Percentiles rank a stretch among this genome's conserved stretches.
phyloP scores from a whole-genome alignment of 53 echinoderm and acorn worm genomes.

The Paracentrotus lividus region DNA sequence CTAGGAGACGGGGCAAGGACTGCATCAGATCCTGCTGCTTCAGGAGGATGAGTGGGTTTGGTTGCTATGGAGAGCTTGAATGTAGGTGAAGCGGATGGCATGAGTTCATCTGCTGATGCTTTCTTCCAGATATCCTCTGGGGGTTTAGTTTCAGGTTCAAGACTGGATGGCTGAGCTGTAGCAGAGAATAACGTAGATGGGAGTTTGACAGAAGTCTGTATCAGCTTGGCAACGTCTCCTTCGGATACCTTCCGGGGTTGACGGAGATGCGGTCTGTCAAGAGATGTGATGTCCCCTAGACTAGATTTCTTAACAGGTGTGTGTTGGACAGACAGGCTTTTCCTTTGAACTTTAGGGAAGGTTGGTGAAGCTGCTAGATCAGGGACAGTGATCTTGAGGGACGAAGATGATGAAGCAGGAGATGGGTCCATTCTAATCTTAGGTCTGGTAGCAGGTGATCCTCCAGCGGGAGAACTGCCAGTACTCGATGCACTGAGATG shows the following conservation, averaged over 20 bases:
- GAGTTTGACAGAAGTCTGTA: constrained; percentile 25
- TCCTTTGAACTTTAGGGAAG: constrained; percentile 26
- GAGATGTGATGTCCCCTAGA: constrained; percentile 59
- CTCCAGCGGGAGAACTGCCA: constrained; percentile 50
- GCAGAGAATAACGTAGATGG: not conserved
- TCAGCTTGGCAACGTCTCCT: constrained; percentile 67
- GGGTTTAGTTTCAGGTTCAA: constrained; percentile 19
- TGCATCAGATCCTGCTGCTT: constrained; percentile 14
- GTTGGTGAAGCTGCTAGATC: constrained; percentile 50
- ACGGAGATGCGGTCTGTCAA: constrained; percentile 34
- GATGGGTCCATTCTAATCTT: constrained; percentile 51
- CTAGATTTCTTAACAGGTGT: constrained; percentile 62
- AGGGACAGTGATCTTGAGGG: not conserved
- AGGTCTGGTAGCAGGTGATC: constrained; percentile 64
- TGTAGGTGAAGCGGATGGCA: constrained; percentile 21
- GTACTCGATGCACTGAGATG: constrained; percentile 30
- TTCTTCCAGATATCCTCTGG: constrained; percentile 63
- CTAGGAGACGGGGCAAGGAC: not conserved
- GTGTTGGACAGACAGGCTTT: constrained; percentile 48
- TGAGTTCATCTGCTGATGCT: constrained; percentile 35
- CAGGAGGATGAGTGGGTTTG: not conserved
- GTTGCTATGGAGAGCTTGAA: constrained; percentile 63
- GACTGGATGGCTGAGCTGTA: not conserved
- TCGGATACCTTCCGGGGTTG: constrained; percentile 64
- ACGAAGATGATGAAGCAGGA: not conserved